Evolutionary conservation across 2,113 vertebrate genomes (phyloP).

Genomic region (Perca schrenkii): DNA sequence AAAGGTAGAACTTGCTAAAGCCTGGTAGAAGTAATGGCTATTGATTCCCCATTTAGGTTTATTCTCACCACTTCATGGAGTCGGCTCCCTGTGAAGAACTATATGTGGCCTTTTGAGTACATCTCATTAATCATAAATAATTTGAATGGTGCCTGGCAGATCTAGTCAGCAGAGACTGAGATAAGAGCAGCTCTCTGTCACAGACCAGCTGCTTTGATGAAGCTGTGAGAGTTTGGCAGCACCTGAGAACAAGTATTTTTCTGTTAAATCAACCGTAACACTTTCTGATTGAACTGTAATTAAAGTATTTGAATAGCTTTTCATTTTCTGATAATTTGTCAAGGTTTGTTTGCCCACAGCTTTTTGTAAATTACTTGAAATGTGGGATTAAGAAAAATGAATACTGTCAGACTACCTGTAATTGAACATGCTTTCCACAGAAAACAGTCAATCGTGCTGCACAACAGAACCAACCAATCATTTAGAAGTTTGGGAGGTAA

Average conservation of each 20-base stretch:
- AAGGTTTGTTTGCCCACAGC: neutral
- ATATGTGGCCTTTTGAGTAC: constrained; percentile 28
- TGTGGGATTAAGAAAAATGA: constrained; percentile 22
- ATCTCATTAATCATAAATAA: constrained; percentile 68
- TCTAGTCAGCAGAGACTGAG: constrained; percentile 34
- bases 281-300: neutral
- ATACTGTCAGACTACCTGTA: constrained; percentile 8
- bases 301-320: neutral
- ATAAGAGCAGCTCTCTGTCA: constrained; percentile 55
- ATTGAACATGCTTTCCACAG: constrained; percentile 27
- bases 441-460: constrained; percentile 11
- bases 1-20: constrained; percentile 1
- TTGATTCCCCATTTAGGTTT: constrained; percentile 27
- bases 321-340: neutral
- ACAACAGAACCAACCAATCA: constrained; percentile 27
- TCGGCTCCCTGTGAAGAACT: constrained; percentile 20
- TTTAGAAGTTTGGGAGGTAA: constrained; percentile 44
- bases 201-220: constrained; percentile 42
- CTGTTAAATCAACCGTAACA: constrained; percentile 8
- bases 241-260: constrained; percentile 15
- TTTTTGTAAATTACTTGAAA: constrained; percentile 12
- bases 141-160: constrained; percentile 50
- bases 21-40: constrained; percentile 13
- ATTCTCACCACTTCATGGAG: neutral
- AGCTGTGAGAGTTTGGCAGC: constrained; percentile 13